Percentiles rank a stretch among this genome's conserved stretches.
Conservation (phyloP, 2,113 vertebrate species). For the Tor tambroides region DNA sequence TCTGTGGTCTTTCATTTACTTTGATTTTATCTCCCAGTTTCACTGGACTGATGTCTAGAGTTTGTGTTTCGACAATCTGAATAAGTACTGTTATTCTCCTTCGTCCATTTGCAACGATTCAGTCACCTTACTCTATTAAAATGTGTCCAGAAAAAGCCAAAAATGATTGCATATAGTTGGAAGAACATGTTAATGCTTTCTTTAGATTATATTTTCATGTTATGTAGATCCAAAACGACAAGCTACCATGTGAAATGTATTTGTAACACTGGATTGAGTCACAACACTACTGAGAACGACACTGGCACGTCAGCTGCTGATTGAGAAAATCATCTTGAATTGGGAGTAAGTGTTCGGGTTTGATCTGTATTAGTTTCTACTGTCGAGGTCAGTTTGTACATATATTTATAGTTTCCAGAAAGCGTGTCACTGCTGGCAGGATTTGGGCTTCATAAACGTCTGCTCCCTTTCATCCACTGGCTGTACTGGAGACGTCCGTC, state of each 20-base stretch:
- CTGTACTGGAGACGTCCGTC: neutral
- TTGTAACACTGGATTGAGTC: slow-evolving; percentile 14
- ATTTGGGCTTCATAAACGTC: slow-evolving; percentile 5
- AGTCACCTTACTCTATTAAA: neutral
- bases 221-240: slow-evolving; percentile 23
- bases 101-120: slow-evolving; percentile 8
- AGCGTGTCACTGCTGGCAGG: slow-evolving; percentile 30
- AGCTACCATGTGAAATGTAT: slow-evolving; percentile 44
- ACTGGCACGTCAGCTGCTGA: slow-evolving; percentile 1
- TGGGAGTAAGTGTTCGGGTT: neutral
- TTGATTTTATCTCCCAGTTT: neutral
- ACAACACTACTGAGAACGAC: slow-evolving; percentile 19
- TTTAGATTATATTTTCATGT: slow-evolving; percentile 25
- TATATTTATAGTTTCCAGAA: slow-evolving; percentile 60
- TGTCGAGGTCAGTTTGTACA: slow-evolving; percentile 48
- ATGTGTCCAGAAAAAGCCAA: slow-evolving; percentile 46
- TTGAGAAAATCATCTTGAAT: neutral
- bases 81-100: slow-evolving; percentile 37
- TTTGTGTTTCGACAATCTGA: slow-evolving; percentile 43
- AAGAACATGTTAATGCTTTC: slow-evolving; percentile 15
- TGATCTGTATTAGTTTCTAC: neutral
- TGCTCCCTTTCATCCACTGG: neutral
- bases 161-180: slow-evolving; percentile 2
- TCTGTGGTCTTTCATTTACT: slow-evolving; percentile 13
- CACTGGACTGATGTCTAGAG: neutral